A percentile compares a stretch with the other conserved stretches of the same genome.
Conservation (phyloP, 2,797 vertebrate genomes). For the Miichthys miiuy region DNA sequence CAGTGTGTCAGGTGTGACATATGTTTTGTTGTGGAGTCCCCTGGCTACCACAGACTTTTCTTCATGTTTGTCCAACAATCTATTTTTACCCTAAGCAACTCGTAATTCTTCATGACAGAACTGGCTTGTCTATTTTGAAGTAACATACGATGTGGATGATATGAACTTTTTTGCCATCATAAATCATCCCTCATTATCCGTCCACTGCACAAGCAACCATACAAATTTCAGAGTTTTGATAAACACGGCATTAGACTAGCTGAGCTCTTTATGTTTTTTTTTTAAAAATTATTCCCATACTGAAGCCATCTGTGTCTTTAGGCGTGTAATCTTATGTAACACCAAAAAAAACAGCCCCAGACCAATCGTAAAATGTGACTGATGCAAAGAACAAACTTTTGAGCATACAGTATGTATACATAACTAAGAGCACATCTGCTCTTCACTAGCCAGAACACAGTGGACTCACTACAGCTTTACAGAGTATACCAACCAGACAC, state of each 20-base stretch:
- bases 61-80: slow-evolving; percentile 18
- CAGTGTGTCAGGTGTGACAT: slow-evolving; percentile 33
- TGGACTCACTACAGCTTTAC: too few species aligned
- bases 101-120: slow-evolving; percentile 38
- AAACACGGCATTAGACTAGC: not conserved
- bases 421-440: not conserved
- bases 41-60: not conserved
- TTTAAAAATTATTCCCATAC: too few species aligned
- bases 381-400: not conserved
- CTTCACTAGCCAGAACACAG: too few species aligned
- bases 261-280: not conserved
- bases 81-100: slow-evolving; percentile 21
- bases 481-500: too few species aligned
- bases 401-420: not conserved
- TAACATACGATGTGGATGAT: not conserved
- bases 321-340: not conserved
- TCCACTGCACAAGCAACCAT: not conserved
- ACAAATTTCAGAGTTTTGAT: not conserved
- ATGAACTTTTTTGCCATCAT: not conserved
- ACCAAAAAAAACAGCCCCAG: not conserved
- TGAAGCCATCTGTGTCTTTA: not conserved
- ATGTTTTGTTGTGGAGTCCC: slow-evolving; percentile 13
- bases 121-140: slow-evolving; percentile 8
- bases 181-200: slow-evolving; percentile 9
- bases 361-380: not conserved